Evolutionary conservation across 1,140 invertebrate species (phyloP), one percentile per base, ranked within the genome.

Genomic region (Aphelenchoides besseyi): DNA sequence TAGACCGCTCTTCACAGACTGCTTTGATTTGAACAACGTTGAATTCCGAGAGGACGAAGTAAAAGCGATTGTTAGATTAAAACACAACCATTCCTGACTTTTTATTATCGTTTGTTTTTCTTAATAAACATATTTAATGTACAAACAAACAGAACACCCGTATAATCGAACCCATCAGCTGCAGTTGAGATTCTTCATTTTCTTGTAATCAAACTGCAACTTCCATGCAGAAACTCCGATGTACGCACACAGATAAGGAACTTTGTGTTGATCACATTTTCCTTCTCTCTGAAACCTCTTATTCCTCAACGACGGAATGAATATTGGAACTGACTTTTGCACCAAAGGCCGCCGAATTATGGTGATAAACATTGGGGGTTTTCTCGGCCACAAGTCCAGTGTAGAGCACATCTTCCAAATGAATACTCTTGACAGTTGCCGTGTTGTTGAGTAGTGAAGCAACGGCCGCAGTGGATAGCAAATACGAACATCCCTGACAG

Each of bases 401-500:
- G 23, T 29, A 59, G 18, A 59, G 55, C 5, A 59, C 55, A 23
- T 59, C 55, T 33, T 59, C 55, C 55, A 59, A 18, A 12, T 28
- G 55, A 12, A 59, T 5, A 5, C 5, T 23, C 26, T 5, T 5
- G 5, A 59, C 55, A 18, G 5, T 59, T 33, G 5, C 5, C 18
- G 55, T 59, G 5, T 59, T 28, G 55, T 59, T 59, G 3, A 66
- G 63, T 16, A 66, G 2, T 12, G 16, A 1, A 26, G 1, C 32
- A n/a, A 53, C 32, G 0, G 63, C 63, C 30, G n/a, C 63, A 12
- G 32, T 53, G 16, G 63, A 33, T 0, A 29, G 9, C 63, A 66
- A 2, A 30, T 66, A 66, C 18, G 63, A 66, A 53, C 63, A 66
- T 16, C 63, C 63, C 36, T 66, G 63, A 33, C 63, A 66, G 36